Evolutionary conservation across 2,113 vertebrate genomes (phyloP).

Genomic region (Thamnophis sirtalis): DNA sequence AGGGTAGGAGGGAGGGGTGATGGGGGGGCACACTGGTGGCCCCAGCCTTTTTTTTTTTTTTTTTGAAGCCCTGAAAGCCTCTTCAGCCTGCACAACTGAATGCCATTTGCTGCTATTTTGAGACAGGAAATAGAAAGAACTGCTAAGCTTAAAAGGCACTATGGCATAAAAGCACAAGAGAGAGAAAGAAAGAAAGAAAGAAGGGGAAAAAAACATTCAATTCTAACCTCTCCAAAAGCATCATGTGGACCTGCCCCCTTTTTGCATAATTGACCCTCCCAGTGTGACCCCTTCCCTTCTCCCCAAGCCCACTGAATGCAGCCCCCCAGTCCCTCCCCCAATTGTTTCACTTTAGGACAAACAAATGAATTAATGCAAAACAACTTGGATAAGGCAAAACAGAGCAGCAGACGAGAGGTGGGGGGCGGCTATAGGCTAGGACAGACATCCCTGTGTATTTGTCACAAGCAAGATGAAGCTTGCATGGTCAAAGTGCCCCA

Average conservation of each 20-base stretch:
- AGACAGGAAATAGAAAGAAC: background rate
- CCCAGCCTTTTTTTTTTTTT: background rate
- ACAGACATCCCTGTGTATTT: background rate
- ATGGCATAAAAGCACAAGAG: background rate
- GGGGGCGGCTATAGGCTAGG: background rate
- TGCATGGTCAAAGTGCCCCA: background rate
- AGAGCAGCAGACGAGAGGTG: background rate
- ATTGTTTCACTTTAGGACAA: background rate
- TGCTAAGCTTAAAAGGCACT: background rate
- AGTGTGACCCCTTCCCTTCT: background rate
- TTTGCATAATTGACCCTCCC: background rate
- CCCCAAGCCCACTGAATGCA: background rate
- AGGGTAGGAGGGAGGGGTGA: background rate
- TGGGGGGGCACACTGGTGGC: background rate
- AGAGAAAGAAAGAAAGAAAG: background rate
- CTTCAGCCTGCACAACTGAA: background rate
- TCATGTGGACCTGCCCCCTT: background rate
- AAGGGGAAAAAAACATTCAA: too few species aligned
- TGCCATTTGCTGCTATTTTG: background rate
- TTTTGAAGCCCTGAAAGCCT: background rate
- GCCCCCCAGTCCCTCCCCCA: background rate
- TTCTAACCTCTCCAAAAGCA: background rate
- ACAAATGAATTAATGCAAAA: background rate
- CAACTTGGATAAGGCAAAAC: background rate
- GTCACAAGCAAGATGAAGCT: background rate